phyloP scores from a whole-genome alignment of 2,888 invertebrate species.

The Sclerodermus sp. region DNA sequence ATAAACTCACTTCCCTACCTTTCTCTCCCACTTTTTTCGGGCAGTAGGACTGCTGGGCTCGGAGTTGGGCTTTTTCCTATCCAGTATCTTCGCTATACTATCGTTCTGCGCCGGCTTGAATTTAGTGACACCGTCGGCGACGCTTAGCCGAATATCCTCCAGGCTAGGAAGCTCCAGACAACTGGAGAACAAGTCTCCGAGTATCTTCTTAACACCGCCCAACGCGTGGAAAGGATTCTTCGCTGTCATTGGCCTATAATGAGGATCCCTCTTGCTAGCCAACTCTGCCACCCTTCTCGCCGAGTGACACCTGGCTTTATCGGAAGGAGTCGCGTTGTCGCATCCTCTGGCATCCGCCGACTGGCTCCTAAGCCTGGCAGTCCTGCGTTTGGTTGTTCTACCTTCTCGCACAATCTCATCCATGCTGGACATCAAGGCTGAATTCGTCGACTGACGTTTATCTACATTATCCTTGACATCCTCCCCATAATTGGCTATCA shows the following conservation, averaged over 20 bases:
- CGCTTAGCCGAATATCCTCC: constrained; percentile 56
- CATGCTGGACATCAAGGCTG: constrained; percentile 47
- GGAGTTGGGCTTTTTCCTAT: constrained; percentile 52
- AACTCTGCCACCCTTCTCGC: constrained; percentile 74
- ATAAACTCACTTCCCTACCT: constrained; percentile 33
- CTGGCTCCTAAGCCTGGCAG: constrained; percentile 44
- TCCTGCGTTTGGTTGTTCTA: constrained; percentile 34
- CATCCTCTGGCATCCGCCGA: constrained; percentile 53
- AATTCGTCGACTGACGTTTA: constrained; percentile 46
- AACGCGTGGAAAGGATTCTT: constrained; percentile 76
- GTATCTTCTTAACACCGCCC: constrained; percentile 76
- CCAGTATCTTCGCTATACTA: constrained; percentile 51
- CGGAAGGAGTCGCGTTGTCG: constrained; percentile 66
- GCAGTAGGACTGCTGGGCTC: constrained; percentile 56
- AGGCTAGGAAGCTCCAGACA: constrained; percentile 79
- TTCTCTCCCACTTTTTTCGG: constrained; percentile 55
- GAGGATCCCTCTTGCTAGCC: constrained; percentile 82
- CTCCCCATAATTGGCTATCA: constrained; percentile 58
- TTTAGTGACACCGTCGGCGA: constrained; percentile 58
- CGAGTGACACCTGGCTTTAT: constrained; percentile 74
- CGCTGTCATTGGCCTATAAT: constrained; percentile 71
- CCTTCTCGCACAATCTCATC: constrained; percentile 47
- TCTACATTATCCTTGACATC: constrained; percentile 35
- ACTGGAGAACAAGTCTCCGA: constrained; percentile 76
- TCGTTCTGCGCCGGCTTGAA: constrained; percentile 52